phyloP scores from a whole-genome alignment of 92 coral and sea anemone genomes.

The Scolanthus callimorphus region DNA sequence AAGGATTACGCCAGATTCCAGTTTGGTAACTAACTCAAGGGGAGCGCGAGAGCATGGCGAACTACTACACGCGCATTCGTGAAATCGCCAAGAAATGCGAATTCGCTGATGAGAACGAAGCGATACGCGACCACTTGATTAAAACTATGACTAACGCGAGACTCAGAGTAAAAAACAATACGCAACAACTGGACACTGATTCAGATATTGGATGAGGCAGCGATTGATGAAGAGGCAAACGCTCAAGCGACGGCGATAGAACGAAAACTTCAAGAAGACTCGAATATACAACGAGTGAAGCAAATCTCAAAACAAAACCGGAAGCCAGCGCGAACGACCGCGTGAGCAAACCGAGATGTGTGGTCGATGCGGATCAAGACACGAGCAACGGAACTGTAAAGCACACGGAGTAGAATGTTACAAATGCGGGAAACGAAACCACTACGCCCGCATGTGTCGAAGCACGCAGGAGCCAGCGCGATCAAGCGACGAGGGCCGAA shows the following conservation, averaged over 20 bases:
- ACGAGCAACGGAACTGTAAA: constrained; percentile 12
- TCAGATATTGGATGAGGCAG: constrained; percentile 14
- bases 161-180: constrained; percentile 13
- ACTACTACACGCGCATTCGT: constrained; percentile 21
- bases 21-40: constrained; percentile 8
- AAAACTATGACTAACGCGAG: constrained; percentile 1
- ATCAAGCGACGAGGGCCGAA: not conserved
- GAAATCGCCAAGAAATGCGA: constrained; percentile 39
- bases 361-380: constrained; percentile 15
- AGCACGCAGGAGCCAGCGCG: not conserved
- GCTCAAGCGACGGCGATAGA: constrained; percentile 16
- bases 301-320: constrained; percentile 14
- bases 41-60: constrained; percentile 12
- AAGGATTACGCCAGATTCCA: too few species aligned
- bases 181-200: constrained; percentile 17
- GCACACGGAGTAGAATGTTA: constrained; percentile 26
- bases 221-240: constrained; percentile 21
- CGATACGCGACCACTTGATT: not conserved
- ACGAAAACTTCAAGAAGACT: constrained; percentile 8
- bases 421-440: constrained; percentile 40
- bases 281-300: not conserved
- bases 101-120: not conserved
- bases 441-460: constrained; percentile 35
- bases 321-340: constrained; percentile 9
- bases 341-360: too few species aligned